These are phyloP conservation scores for Unio delphinus DNA, from an alignment of 2,888 invertebrate genomes.

Conservation along the genomic window DNA sequence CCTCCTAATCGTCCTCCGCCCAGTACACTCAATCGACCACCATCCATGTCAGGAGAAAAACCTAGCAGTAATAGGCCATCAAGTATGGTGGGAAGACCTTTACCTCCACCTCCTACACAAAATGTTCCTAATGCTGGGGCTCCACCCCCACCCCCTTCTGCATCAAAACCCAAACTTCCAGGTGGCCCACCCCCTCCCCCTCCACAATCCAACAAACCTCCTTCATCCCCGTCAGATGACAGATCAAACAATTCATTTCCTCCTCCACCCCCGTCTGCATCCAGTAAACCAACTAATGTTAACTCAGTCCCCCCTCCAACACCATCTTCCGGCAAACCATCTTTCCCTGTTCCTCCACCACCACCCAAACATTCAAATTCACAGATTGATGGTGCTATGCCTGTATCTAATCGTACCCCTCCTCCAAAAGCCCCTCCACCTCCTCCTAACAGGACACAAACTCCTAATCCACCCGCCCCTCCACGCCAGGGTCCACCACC, in stretches of 20 bases:
- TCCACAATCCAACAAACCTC: constrained; percentile 30
- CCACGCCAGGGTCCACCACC: constrained; percentile 42
- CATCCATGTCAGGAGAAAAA: constrained; percentile 5
- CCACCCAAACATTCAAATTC: constrained; percentile 22
- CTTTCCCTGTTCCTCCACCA: constrained; percentile 35
- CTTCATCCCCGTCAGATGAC: constrained; percentile 6
- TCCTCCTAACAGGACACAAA: constrained; percentile 1
- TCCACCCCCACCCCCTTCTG: constrained; percentile 25
- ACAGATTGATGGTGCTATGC: constrained; percentile 11
- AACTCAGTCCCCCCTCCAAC: constrained; percentile 17
- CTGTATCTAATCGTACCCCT: constrained; percentile 14
- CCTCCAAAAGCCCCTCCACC: constrained; percentile 2
- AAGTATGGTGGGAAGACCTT: constrained; percentile 24
- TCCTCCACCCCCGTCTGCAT: constrained; percentile 31
- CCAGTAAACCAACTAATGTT: constrained; percentile 20
- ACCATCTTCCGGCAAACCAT: constrained; percentile 11
- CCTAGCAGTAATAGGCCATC: constrained; percentile 22
- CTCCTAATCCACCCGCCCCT: too few species aligned
- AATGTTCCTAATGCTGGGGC: constrained; percentile 6
- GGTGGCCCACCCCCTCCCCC: constrained; percentile 52
- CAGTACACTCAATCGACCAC: constrained; percentile 18
- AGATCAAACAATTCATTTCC: constrained; percentile 12
- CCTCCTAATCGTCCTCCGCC: constrained; percentile 34
- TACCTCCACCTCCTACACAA: constrained; percentile 33
- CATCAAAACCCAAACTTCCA: constrained; percentile 38